A percentile compares a stretch with the other conserved stretches of the same genome.
Conservation (phyloP, 2,113 vertebrate genomes). For the Junco hyemalis region DNA sequence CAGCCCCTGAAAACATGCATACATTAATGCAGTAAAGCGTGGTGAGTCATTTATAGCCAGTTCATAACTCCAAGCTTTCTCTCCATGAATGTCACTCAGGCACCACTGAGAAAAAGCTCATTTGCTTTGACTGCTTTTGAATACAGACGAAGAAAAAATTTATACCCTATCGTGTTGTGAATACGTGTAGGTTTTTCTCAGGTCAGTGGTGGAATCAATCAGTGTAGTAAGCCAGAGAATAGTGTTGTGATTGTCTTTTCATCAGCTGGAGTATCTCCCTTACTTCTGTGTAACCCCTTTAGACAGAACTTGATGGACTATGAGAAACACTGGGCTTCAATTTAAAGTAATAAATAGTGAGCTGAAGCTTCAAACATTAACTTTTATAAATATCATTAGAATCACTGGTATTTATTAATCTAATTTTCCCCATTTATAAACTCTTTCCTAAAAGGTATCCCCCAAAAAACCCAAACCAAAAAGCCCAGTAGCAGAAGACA, state of each 20-base stretch:
- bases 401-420: neutral
- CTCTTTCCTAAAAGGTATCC: neutral
- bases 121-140: neutral
- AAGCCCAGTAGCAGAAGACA: neutral
- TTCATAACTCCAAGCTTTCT: neutral
- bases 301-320: neutral
- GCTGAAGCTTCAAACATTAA: neutral
- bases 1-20: conserved; percentile 43
- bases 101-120: conserved; percentile 1
- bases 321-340: neutral
- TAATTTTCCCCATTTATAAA: neutral
- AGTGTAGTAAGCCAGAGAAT: neutral
- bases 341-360: neutral
- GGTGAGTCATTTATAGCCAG: conserved; percentile 13
- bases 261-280: neutral
- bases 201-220: neutral
- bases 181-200: neutral
- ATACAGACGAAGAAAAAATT: neutral
- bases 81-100: neutral
- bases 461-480: rapidly evolving
- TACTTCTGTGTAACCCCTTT: neutral
- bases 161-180: neutral
- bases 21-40: neutral
- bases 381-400: neutral
- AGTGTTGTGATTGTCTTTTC: neutral